phyloP scores from a whole-genome alignment of 1,140 invertebrate genomes.

The Panulirus ornatus region DNA sequence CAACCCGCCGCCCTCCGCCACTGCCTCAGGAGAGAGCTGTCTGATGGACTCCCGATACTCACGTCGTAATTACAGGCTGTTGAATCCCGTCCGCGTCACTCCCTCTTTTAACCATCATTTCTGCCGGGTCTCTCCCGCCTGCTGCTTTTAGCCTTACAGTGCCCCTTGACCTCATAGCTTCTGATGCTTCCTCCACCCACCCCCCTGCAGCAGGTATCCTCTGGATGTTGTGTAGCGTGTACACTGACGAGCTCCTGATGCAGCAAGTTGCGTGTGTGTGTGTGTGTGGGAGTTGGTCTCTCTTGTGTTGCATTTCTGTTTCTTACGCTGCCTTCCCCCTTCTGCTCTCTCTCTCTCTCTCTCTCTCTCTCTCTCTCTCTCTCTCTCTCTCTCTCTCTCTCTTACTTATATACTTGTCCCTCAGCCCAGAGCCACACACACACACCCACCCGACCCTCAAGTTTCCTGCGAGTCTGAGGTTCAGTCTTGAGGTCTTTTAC shows the following conservation, averaged over 20 bases:
- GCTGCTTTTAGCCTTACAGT: neutral
- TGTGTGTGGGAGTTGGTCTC: no score
- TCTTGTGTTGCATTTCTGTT: no score
- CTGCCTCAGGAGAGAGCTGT: neutral
- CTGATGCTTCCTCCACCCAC: neutral
- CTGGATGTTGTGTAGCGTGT: no score
- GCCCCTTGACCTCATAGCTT: neutral
- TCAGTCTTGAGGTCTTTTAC: conserved; percentile 48
- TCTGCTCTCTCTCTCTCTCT: neutral
- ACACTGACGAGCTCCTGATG: no score
- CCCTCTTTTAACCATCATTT: conserved; percentile 3
- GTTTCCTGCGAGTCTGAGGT: neutral
- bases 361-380: conserved; percentile 3
- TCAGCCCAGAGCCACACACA: neutral
- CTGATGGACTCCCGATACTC: neutral
- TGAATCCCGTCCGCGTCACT: conserved; percentile 38
- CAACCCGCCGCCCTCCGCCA: no score
- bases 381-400: conserved; percentile 16
- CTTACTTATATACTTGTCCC: no score
- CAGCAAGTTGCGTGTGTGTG: no score
- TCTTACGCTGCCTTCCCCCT: neutral
- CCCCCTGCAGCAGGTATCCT: no score
- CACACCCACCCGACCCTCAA: no score
- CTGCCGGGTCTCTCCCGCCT: neutral
- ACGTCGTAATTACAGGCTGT: conserved; percentile 39